Evolutionary conservation across 2,888 invertebrate species (phyloP), one percentile per base, ranked within the genome.

Genomic region (Caenorhabditis doughertyi): DNA sequence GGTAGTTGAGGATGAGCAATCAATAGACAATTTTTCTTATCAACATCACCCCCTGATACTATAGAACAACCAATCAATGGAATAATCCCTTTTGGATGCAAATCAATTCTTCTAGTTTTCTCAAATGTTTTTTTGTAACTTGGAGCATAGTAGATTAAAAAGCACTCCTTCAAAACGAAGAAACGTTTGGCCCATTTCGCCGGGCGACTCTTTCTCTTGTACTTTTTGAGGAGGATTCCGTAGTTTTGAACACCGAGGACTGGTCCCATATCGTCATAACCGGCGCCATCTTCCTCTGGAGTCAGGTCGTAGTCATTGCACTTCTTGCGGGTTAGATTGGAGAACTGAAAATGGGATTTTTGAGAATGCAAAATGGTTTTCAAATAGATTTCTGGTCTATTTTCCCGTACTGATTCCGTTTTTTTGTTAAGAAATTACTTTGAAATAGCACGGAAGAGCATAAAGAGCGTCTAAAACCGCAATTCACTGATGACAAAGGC

Each of bases 91-190:
- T 88, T 89, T 23, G 89, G 89, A 77, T 89, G 89, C 1, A 89
- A 70, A 72, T 89, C 85, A 47, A 89, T 89, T 9, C 84, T 65
- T 49, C 84, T 80, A 0, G 87, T 87, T 77, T 88, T 88, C 76
- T 88, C 88, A 72, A 87, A 89, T 2, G 68, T 68, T 32, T 88
- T 88, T 79, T 86, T 81, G 64, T 79, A 84, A 18, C 81, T 83
- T 1, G 86, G 74, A 4, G 92, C 87, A 85, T 93, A 93, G 87
- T 93, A 93, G 62, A 93, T 88, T 23, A 93, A 86, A 88, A 92
- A 93, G 49, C 93, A 93, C 90, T 93, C 93, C 87, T 92, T 92
- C n/a, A 93, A 90, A 9, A 93, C 86, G 83, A 93, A 93, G 87
- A 93, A 93, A 71, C 93, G 93, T 39, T 89, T 89, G 13, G 85